Evolutionary conservation across 2,888 invertebrate genomes (phyloP), one percentile per base, ranked within the genome.

Genomic region (Trypoxylon attenuatum): DNA sequence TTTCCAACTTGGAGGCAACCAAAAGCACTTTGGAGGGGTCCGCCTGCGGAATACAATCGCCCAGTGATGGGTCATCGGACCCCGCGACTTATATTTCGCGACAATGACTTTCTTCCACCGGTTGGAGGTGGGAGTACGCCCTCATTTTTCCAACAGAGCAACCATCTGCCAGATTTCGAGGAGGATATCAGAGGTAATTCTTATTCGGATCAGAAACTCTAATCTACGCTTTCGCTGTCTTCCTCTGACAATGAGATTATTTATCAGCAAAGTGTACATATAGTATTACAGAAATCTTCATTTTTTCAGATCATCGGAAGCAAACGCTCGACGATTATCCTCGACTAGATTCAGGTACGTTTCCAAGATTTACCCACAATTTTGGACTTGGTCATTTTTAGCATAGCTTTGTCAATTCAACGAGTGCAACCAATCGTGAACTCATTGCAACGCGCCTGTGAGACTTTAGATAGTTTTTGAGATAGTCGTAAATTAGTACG

Each of bases 1-100:
- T 63, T 57, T 10, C 73, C 83, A 0, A 69, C 69, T 10, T 87
- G 87, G 87, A 69, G 86, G 10, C 86, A 87, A 43, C 83, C 81
- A 6, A 87, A 86, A 46, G 81, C 84, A 0, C 75, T 81, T 22
- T 87, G 87, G 87, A 69, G 87, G 23, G 77, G 71, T 42, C 72
- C 75, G 0, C 64, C 75, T 10, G 8, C 61, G 4, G 80, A 80
- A 0, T 80, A 74, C 45, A 69, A 69, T 16, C 73, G 82, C 46
- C 85, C 84, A n/a, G 84, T 84, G 19, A 85, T 87, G 85, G 82
- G 81, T 1, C 87, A 87, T 58, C 80, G 87, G 43, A 84, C 85
- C 1, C 87, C 87, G 1, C 70, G 87, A 45, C 62, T 87, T 6
- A 85, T 87, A 33, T 87, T 87, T 52, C 82, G 87, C 2, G 87